Evolutionary conservation across 2,888 invertebrate genomes (phyloP), one percentile per base, ranked within the genome.

Genomic region (Argyra leucocephala): DNA sequence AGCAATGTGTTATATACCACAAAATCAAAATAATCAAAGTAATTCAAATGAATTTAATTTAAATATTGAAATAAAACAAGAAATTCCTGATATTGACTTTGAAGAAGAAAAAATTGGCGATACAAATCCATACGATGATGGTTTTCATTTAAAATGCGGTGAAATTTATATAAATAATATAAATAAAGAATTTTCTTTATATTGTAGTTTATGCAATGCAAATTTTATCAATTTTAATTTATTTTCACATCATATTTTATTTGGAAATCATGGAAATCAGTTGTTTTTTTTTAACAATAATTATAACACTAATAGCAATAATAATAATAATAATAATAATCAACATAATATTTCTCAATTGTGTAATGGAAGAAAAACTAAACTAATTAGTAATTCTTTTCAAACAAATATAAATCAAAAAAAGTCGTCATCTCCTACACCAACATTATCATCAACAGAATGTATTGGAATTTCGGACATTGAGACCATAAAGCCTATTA

Each of bases 71-170:
- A 24, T 61, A n/a, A 61, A 61, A 61, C 24, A 26, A 24, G 61
- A 61, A 61, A 22, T 22, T 22, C 21, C 24, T 26, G 61, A 61
- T 61, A 61, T 61, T n/a, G 61, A 59, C 23, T 59, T 59, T 59
- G 59, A 59, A 15, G 59, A 59, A 12, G 59, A 59, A 23, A 59
- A 23, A 59, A 15, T 59, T 10, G 59, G 23, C 1, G 48, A 48
- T 15, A 48, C 9, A 5, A 48, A 2, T n/a, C 1, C 12, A 48
- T 48, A 15, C 15, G 23, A 61, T 61, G 61, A 61, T 26, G 24
- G 24, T 61, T 61, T 21, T 31, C 61, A 61, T 31, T 61, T 23
- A 1, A 59, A 26, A 61, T 61, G 61, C n/a, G 61, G 61, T 61
- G 61, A 61, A 61, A 61, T 61, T 21, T 61, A 24, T 61, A 24